Evolutionary conservation across 2,888 invertebrate genomes (phyloP).

Genomic region (Agrotis puta): DNA sequence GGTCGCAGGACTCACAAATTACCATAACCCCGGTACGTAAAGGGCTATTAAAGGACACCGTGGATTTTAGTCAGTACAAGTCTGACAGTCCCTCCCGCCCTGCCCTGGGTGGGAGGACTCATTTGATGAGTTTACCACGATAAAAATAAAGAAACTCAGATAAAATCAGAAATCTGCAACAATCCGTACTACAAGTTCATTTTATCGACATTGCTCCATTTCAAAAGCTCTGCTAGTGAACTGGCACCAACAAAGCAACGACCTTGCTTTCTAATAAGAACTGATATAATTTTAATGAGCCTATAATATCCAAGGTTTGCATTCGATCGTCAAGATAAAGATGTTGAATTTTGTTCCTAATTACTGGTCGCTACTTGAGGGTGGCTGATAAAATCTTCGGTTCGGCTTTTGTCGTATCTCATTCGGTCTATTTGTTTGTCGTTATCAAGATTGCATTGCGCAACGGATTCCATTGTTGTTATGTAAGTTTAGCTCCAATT

Average conservation of each 20-base stretch:
- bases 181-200: background rate
- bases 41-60: no score
- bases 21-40: no score
- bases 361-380: slow-evolving; percentile 75
- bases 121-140: no score
- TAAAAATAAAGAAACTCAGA: no score
- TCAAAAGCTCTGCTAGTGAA: slow-evolving; percentile 79
- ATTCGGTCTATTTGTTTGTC: slow-evolving; percentile 82
- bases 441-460: slow-evolving; percentile 82
- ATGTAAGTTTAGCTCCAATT: slow-evolving; percentile 71
- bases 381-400: slow-evolving; percentile 78
- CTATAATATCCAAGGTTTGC: slow-evolving; percentile 85
- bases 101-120: no score
- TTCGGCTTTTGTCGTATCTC: slow-evolving; percentile 77
- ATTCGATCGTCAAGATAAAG: slow-evolving; percentile 82
- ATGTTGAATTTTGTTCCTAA: slow-evolving; percentile 75
- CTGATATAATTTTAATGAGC: slow-evolving; percentile 87
- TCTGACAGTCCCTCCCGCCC: no score
- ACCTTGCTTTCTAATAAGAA: slow-evolving; percentile 88
- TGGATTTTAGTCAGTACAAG: no score
- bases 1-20: no score
- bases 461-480: slow-evolving; percentile 76
- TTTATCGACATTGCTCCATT: slow-evolving; percentile 45
- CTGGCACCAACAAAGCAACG: slow-evolving; percentile 71
- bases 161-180: no score